Evolutionary conservation across 2,797 vertebrate genomes (phyloP), one percentile per base, ranked within the genome.

Genomic region (Odontamblyopus lacepedii): DNA sequence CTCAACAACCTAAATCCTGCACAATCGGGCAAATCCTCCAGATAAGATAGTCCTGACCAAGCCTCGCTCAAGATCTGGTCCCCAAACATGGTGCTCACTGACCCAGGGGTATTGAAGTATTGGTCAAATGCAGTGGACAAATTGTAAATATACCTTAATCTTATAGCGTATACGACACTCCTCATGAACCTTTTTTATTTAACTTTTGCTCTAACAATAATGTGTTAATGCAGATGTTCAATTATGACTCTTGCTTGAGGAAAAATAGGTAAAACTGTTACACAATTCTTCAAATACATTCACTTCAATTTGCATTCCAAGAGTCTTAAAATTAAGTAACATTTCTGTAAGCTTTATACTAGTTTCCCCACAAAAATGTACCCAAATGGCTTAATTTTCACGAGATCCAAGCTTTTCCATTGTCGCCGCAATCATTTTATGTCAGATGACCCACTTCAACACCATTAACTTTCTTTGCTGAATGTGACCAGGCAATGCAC

Each of bases 381-480:
- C 77, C 79, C 80, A 75, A 76, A 79, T 71, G 77, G 79, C 82
- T 85, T 87, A 81, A 89, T 86, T 81, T 86, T 78, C 75, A 70
- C 77, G 65, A 84, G 76, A 89, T 91, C 90, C 88, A 82, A 90
- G 84, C 81, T 60, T 82, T 82, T 85, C 82, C 83, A 82, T 83
- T 75, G 86, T 72, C 72, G 83, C 76, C 73, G 70, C 74, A 86
- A 88, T 91, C 77, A 82, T 81, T 88, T 90, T 82, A 76, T 87
- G 83, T 89, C 61, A 79, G 86, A 86, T 59, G 74, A 90, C 89
- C 87, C 88, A 88, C 85, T 92, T 90, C 78, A 88, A 88, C 70
- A 86, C 88, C 89, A 93, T 92, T 91, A 91, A 90, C 84, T 84
- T 88, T 61, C 83, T 76, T 67, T 80, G 79, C 86, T 90, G 85